These are phyloP conservation scores for Scotopteryx bipunctaria DNA, from an alignment of 2,888 invertebrate genomes.

Conservation along the genomic window DNA sequence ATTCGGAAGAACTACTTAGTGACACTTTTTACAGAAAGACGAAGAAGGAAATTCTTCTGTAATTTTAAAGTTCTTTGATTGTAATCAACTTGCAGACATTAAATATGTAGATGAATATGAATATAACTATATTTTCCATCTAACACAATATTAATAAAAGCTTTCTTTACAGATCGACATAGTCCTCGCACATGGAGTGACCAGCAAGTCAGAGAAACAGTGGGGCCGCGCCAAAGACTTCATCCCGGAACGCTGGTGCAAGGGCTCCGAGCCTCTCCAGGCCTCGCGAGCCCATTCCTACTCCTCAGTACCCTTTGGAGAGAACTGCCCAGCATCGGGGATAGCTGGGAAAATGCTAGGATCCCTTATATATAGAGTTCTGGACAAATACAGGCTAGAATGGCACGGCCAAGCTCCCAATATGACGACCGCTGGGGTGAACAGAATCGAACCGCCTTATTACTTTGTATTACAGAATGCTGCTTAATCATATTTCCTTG, in stretches of 20 bases:
- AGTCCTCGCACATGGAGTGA: slow-evolving; percentile 71
- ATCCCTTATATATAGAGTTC: slow-evolving; percentile 54
- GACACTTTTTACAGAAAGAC: no score
- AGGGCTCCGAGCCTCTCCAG: slow-evolving; percentile 62
- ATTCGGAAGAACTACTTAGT: no score
- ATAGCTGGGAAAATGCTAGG: slow-evolving; percentile 61
- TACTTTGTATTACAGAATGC: slow-evolving; percentile 75
- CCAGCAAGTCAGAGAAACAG: slow-evolving; percentile 66
- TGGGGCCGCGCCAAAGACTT: slow-evolving; percentile 71
- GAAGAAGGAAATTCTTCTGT: no score
- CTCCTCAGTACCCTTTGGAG: slow-evolving; percentile 68
- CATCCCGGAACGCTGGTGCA: slow-evolving; percentile 74
- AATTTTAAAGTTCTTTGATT: no score
- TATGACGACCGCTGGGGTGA: slow-evolving; percentile 61
- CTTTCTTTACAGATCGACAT: slow-evolving; percentile 63
- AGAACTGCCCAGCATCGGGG: slow-evolving; percentile 65
- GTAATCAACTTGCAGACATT: no score
- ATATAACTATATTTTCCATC: no score
- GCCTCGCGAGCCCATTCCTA: slow-evolving; percentile 64
- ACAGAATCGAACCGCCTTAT: slow-evolving; percentile 67
- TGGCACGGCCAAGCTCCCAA: slow-evolving; percentile 71
- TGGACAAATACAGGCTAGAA: slow-evolving; percentile 71
- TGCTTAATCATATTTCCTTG: slow-evolving; percentile 40
- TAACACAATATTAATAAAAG: not conserved
- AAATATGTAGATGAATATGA: no score